Evolutionary conservation across 2,888 invertebrate species (phyloP), one percentile per base, ranked within the genome.

Genomic region (Amphiduros pacificus): DNA sequence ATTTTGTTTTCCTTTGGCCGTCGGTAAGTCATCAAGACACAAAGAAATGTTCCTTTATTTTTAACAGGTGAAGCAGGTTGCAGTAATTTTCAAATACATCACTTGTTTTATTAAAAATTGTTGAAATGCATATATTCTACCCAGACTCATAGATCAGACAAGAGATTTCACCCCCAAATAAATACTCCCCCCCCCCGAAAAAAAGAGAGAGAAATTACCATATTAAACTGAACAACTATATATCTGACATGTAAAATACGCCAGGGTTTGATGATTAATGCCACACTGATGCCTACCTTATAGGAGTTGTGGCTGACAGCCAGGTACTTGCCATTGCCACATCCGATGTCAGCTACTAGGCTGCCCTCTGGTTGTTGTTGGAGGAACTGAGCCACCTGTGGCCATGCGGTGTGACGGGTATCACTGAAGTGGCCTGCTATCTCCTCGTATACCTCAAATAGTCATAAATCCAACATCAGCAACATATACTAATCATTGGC

Each of bases 251-350:
- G 27, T 11, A n/a, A 51, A 9, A 22, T 17, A 54, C 32, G n/a
- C 54, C 27, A 11, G 14, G 52, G 9, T 11, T 11, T 52, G 11
- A n/a, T 9, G 32, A n/a, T 36, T 32, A 54, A 54, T 11, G 14
- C n/a, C 6, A 14, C 6, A 49, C 6, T 14, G 51, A 26, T 20
- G 31, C 48, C 50, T 24, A 71, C 71, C 65, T 44, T 67, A 29
- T 54, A 61, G 11, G 57, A 32, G 1, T n/a, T 20, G 26, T 31
- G 20, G 32, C 50, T 58, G 27, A 83, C 77, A 56, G 88, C 86
- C 60, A 99, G 87, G 83, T 99, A 98, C 86, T 99, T 99, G 44
- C 98, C 99, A 85, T 99, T 99, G 11, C 99, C 99, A 82, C 97
- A 96, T 5, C 99, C 99, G 40, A 97, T 88, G 83, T 99, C 99